Conservation (phyloP, 1,140 invertebrate genomes). For the Cydia splendana region DNA sequence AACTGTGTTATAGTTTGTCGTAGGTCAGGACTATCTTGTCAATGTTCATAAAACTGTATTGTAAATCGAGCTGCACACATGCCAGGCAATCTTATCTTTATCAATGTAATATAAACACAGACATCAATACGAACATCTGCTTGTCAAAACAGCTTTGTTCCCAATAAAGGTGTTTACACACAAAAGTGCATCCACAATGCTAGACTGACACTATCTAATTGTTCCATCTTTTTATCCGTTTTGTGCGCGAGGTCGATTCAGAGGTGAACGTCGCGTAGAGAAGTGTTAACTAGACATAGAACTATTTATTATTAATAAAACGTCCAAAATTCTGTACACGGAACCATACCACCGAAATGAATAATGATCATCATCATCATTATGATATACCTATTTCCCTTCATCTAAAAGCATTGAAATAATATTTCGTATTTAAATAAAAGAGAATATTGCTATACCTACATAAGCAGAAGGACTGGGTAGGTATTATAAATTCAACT, state of each 20-base stretch:
- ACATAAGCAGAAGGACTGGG: too few relatives aligned
- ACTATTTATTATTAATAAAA: too few relatives aligned
- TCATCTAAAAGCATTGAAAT: too few relatives aligned
- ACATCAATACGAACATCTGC: slow-evolving; percentile 54
- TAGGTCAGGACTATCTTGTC: slow-evolving; percentile 32
- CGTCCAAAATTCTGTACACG: too few relatives aligned
- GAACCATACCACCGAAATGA: too few relatives aligned
- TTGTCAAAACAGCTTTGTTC: slow-evolving; percentile 63
- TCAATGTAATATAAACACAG: slow-evolving; percentile 45
- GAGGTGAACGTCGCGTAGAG: slow-evolving; percentile 34
- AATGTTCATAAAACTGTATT: not conserved
- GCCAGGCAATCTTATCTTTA: slow-evolving; percentile 28
- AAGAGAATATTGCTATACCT: too few relatives aligned
- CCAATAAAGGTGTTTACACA: slow-evolving; percentile 65
- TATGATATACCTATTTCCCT: too few relatives aligned
- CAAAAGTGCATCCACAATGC: slow-evolving; percentile 49
- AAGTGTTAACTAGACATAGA: slow-evolving; percentile 36
- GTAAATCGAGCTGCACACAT: slow-evolving; percentile 21
- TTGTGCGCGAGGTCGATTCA: slow-evolving; percentile 44
- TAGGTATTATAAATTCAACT: too few relatives aligned
- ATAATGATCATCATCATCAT: too few relatives aligned
- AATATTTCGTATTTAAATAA: too few relatives aligned
- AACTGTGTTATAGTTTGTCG: not conserved
- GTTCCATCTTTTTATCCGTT: slow-evolving; percentile 65
- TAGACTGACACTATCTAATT: slow-evolving; percentile 55